Conservation (phyloP, 2,888 invertebrate species). For the Drosophila borealis region DNA sequence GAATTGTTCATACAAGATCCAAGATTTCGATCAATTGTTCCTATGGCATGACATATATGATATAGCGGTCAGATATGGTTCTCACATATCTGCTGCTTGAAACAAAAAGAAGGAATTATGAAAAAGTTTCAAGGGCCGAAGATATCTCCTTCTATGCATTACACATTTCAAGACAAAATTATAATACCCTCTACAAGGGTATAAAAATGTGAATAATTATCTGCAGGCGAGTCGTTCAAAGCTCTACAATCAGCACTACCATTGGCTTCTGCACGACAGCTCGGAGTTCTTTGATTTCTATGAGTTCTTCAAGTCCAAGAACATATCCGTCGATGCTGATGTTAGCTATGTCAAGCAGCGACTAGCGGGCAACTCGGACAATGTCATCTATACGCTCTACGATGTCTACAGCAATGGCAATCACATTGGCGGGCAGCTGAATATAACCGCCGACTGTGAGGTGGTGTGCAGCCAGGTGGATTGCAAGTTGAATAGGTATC, state of each 20-base stretch:
- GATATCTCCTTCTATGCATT: no score
- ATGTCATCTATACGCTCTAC: slow-evolving; percentile 58
- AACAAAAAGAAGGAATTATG: no score
- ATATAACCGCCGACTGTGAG: slow-evolving; percentile 77
- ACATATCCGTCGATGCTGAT: slow-evolving; percentile 82
- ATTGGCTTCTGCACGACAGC: slow-evolving; percentile 79
- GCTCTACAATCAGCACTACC: slow-evolving; percentile 74
- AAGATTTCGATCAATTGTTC: no score
- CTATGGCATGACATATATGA: no score
- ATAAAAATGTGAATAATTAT: background rate
- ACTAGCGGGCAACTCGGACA: background rate
- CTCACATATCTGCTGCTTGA: no score
- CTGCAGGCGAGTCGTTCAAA: slow-evolving; percentile 68
- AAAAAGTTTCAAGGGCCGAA: no score
- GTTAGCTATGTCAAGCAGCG: slow-evolving; percentile 66
- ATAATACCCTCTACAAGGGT: no score
- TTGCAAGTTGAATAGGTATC: slow-evolving; percentile 55
- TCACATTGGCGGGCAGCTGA: slow-evolving; percentile 81
- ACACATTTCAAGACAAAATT: no score
- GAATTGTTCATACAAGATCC: no score
- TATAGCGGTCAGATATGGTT: no score
- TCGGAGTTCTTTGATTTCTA: slow-evolving; percentile 46
- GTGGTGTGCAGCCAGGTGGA: slow-evolving; percentile 52
- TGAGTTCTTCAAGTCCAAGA: slow-evolving; percentile 62
- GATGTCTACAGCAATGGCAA: slow-evolving; percentile 84